Evolutionary conservation across 1,140 invertebrate species (phyloP).

Genomic region (Drosophila tristis): DNA sequence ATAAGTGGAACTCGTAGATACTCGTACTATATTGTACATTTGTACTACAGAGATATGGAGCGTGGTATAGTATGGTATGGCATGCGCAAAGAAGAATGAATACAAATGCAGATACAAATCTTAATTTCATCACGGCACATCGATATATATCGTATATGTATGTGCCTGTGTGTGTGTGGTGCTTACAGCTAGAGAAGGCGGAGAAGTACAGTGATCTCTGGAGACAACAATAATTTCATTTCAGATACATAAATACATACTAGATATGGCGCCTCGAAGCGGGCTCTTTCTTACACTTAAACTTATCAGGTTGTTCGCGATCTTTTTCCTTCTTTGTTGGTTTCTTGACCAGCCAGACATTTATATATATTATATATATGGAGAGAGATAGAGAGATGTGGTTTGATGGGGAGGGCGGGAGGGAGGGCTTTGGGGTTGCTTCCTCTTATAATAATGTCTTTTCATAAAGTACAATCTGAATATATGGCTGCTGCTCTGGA

Average conservation of each 20-base stretch:
- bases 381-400: slow-evolving; percentile 17
- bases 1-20: slow-evolving; percentile 8
- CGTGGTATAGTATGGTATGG: slow-evolving; percentile 3
- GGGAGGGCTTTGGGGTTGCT: not conserved
- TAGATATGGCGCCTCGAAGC: slow-evolving; percentile 40
- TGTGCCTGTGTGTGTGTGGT: slow-evolving; percentile 5
- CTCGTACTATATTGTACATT: not conserved
- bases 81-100: slow-evolving; percentile 7
- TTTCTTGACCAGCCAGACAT: no score
- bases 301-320: slow-evolving; percentile 49
- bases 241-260: slow-evolving; percentile 36
- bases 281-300: slow-evolving; percentile 24
- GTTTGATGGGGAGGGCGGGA: not conserved
- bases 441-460: slow-evolving; percentile 46
- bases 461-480: slow-evolving; percentile 48
- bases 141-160: not conserved
- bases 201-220: slow-evolving; percentile 20
- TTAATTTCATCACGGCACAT: slow-evolving; percentile 28
- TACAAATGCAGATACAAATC: slow-evolving; percentile 17
- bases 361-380: slow-evolving; percentile 7
- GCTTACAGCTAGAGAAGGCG: slow-evolving; percentile 9
- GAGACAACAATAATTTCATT: slow-evolving; percentile 13
- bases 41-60: slow-evolving; percentile 19
- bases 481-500: slow-evolving; percentile 25
- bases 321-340: slow-evolving; percentile 7